Base-by-base conservation (phyloP, 2,888 invertebrate species). In the Tillus elongatus region DNA sequence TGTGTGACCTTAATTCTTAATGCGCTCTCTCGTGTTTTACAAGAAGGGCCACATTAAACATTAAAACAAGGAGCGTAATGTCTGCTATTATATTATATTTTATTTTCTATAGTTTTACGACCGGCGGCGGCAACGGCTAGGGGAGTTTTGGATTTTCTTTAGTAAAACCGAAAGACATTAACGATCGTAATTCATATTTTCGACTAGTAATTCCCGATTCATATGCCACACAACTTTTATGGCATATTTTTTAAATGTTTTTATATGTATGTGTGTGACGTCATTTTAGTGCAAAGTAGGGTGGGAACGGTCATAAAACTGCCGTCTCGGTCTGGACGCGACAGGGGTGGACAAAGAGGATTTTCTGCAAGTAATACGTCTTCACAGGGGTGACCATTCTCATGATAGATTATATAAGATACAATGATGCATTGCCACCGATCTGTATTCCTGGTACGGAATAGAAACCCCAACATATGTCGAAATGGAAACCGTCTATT, bases 161-260 rank as follows among this genome's bases (percentile, higher is more conserved):
- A 43, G 46, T 41, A 40, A 43, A 49, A 49, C 46, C 46, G 39
- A 47, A 45, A 48, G 45, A 49, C 52, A 51, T 56, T 56, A 57
- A 56, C 48, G 51, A 41, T 45, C 51, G 50, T 57, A 56, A 58
- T 55, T 57, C 56, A 57, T 57, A 57, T 54, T 58, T 57, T 56
- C 52, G 51, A 54, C 53, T 56, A 53, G 58, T 59, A 58, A 57
- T 59, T 57, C 53, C 39, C 53, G 56, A 58, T 60, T 60, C 59
- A 59, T 58, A 58, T 56, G 57, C 59, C 57, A 59, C n/a, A n/a
- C 56, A 52, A 54, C 47, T 58, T 60, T 60, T 58, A 60, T 50
- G 57, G 50, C 51, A 40, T 46, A 49, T 49, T 53, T 53, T 54
- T 53, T 45, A 44, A 46, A 37, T 49, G 49, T 51, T 51, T 45